Percentiles rank a stretch among this genome's conserved stretches.
Conservation (phyloP, 2,888 invertebrate species). For the Oligia latruncula region DNA sequence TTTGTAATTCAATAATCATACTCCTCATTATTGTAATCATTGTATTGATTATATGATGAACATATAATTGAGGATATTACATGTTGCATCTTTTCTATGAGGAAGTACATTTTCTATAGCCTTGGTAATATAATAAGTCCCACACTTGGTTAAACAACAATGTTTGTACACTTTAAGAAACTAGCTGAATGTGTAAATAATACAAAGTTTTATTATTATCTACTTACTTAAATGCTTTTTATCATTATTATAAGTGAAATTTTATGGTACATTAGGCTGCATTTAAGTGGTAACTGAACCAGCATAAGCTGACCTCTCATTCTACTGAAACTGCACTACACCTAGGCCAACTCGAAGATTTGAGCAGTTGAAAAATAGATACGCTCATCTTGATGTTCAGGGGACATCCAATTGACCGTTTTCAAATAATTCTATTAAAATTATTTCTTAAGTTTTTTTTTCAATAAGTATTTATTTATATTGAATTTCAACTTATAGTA, state of each 20-base stretch:
- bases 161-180: conserved; percentile 18
- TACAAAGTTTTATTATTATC: neutral
- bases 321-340: neutral
- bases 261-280: neutral
- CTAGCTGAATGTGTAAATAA: neutral
- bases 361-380: neutral
- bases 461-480: neutral
- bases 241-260: neutral
- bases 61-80: conserved; percentile 53
- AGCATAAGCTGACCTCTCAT: neutral
- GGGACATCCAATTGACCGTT: neutral
- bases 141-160: conserved; percentile 48
- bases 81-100: conserved; percentile 25
- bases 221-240: neutral
- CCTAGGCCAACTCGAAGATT: neutral
- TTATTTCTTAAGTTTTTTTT: neutral
- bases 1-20: conserved; percentile 19
- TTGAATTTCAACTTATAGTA: neutral
- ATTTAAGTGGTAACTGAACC: neutral
- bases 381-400: neutral
- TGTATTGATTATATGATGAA: conserved; percentile 22
- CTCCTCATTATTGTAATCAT: conserved; percentile 14
- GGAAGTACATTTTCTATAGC: conserved; percentile 61
- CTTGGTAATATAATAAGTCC: conserved; percentile 50
- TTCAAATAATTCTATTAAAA: neutral